Conservation (phyloP, 2,113 vertebrate species). For the Leucoraja erinaceus region DNA sequence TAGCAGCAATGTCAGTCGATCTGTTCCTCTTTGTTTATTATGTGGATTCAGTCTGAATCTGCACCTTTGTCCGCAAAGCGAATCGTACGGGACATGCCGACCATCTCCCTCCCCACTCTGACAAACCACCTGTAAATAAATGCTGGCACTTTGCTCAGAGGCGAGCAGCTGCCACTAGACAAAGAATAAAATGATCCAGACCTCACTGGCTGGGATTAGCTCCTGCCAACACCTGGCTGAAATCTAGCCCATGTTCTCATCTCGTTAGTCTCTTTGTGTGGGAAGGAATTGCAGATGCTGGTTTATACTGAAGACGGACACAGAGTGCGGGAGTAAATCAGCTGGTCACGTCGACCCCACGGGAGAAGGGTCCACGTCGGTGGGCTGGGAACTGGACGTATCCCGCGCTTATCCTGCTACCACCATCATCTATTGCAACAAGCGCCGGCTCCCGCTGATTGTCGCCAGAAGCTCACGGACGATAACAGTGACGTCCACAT, state of each 20-base stretch:
- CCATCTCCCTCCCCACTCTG: not conserved
- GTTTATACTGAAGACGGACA: no score
- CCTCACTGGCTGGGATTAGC: not conserved
- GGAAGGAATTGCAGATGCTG: no score
- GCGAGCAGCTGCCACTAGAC: not conserved
- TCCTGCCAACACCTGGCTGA: not conserved
- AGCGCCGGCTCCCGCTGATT: no score
- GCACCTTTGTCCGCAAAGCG: not conserved
- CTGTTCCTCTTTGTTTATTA: not conserved
- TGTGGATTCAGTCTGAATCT: not conserved
- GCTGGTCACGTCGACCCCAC: no score
- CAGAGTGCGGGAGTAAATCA: no score
- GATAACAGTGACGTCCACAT: no score
- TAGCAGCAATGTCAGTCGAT: not conserved
- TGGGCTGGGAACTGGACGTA: no score
- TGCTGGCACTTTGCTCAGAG: not conserved
- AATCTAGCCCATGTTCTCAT: not conserved
- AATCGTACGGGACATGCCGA: not conserved
- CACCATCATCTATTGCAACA: no score
- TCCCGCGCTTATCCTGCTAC: no score
- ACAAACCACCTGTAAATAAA: not conserved
- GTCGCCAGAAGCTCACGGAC: no score
- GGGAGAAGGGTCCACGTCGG: no score
- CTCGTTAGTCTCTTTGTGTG: no score
- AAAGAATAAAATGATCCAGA: not conserved